A percentile compares a stretch with the other conserved stretches of the same genome.
phyloP scores from a whole-genome alignment of 92 coral and sea anemone genomes.

The Virgularia gustaviana region DNA sequence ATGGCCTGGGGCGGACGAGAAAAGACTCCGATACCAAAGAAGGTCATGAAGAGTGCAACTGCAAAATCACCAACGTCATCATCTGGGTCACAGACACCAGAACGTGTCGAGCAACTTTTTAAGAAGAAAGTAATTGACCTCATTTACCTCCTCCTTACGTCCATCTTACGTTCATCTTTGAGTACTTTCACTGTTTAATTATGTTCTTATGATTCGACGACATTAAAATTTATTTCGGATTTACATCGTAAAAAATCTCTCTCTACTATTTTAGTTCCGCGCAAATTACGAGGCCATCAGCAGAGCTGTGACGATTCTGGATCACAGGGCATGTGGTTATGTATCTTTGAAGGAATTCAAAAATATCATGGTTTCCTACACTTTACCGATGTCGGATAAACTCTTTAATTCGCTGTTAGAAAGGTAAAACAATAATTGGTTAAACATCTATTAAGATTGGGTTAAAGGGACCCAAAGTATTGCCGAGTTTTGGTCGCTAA shows the following conservation, averaged over 20 bases:
- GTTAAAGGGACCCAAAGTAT: too few relatives aligned
- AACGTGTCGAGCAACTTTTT: conserved; percentile 70
- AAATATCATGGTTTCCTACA: conserved; percentile 74
- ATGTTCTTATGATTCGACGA: too few relatives aligned
- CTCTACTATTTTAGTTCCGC: conserved; percentile 5
- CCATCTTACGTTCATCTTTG: too few relatives aligned
- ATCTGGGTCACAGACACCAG: conserved; percentile 54
- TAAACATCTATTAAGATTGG: too few relatives aligned
- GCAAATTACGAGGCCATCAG: conserved; percentile 64
- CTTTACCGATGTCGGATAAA: conserved; percentile 79
- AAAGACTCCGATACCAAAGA: conserved; percentile 55
- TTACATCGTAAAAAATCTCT: conserved; percentile 58
- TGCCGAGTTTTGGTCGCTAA: too few relatives aligned
- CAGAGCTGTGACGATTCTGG: conserved; percentile 87
- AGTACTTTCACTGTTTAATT: too few relatives aligned
- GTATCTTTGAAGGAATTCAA: conserved; percentile 85
- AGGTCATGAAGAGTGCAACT: too few relatives aligned
- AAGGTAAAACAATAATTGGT: too few relatives aligned
- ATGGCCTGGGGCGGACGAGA: not conserved
- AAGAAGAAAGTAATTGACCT: conserved; percentile 82
- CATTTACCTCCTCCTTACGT: too few relatives aligned
- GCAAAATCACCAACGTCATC: not conserved
- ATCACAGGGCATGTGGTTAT: conserved; percentile 81
- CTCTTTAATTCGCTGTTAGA: conserved; percentile 74
- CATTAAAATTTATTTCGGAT: not conserved